Evolutionary conservation across 2,113 vertebrate species (phyloP).

Genomic region (Passer domesticus): DNA sequence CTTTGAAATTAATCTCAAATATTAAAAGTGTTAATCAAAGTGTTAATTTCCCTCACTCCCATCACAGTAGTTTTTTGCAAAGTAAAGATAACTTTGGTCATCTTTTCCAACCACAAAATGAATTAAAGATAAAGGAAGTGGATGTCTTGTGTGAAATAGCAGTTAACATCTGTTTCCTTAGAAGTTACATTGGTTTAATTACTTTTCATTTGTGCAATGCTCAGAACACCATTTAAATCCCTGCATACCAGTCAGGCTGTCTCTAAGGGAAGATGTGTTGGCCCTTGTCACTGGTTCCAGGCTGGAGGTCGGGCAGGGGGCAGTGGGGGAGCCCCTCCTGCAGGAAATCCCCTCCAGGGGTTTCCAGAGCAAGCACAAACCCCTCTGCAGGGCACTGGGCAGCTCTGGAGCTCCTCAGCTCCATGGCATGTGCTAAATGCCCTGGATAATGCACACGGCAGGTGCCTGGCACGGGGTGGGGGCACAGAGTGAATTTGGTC

Average conservation of each 20-base stretch:
- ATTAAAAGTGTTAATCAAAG: background rate
- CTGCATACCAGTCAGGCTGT: background rate
- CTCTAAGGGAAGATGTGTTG: background rate
- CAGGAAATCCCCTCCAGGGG: background rate
- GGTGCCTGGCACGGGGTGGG: background rate
- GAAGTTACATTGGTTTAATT: background rate
- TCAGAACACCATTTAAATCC: background rate
- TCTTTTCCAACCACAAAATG: background rate
- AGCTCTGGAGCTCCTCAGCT: background rate
- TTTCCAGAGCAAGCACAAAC: background rate
- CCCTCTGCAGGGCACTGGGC: background rate
- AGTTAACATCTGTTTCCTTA: background rate
- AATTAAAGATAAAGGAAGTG: background rate
- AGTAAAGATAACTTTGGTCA: background rate
- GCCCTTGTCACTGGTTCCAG: rapidly evolving
- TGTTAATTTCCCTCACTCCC: background rate
- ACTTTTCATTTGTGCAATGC: background rate
- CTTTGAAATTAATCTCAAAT: background rate
- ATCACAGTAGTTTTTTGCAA: background rate
- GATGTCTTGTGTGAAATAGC: background rate
- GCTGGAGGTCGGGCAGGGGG: rapidly evolving
- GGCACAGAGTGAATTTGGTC: background rate
- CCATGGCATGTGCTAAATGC: background rate
- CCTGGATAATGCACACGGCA: background rate
- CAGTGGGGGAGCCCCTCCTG: background rate